A percentile compares a stretch with the other conserved stretches of the same genome.
These are phyloP conservation scores for Ladona fulva DNA, from an alignment of 1,140 invertebrate species.

Conservation along the genomic window DNA sequence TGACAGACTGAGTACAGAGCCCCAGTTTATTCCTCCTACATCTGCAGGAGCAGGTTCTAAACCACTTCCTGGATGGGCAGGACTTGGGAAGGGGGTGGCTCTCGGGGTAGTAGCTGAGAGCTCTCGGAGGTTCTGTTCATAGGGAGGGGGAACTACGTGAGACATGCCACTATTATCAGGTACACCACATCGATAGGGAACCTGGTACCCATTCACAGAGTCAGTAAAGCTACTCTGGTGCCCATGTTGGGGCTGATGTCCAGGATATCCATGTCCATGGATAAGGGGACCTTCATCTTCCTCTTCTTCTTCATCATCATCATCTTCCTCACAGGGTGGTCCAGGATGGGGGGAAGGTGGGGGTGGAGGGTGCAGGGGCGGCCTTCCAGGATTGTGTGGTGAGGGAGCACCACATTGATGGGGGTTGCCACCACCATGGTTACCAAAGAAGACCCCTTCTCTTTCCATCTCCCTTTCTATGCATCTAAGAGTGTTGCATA, in stretches of 20 bases:
- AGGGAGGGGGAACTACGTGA: conserved; percentile 30
- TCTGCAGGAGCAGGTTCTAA: conserved; percentile 66
- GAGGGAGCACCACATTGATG: conserved; percentile 32
- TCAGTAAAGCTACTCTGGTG: not conserved
- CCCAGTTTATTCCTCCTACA: conserved; percentile 75
- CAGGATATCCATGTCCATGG: conserved; percentile 51
- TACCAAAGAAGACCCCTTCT: conserved; percentile 43
- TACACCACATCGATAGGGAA: not conserved
- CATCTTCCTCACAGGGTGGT: conserved; percentile 6
- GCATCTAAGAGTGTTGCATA: conserved; percentile 84
- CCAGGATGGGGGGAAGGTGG: conserved; percentile 16
- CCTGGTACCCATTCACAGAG: not conserved
- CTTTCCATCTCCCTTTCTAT: conserved; percentile 85
- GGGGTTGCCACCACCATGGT: conserved; percentile 29
- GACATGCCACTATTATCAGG: conserved; percentile 38
- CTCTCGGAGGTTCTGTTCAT: conserved; percentile 24
- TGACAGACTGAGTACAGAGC: conserved; percentile 75
- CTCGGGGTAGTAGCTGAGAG: conserved; percentile 24
- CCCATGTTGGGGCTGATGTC: not conserved
- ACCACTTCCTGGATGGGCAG: conserved; percentile 21
- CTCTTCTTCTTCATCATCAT: not conserved
- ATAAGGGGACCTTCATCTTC: conserved; percentile 30
- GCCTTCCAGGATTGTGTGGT: conserved; percentile 21
- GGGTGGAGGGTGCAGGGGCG: conserved; percentile 30
- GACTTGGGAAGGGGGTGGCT: conserved; percentile 28